Conservation (phyloP, 23 tunicate species). For the Trididemnum nubilum region DNA sequence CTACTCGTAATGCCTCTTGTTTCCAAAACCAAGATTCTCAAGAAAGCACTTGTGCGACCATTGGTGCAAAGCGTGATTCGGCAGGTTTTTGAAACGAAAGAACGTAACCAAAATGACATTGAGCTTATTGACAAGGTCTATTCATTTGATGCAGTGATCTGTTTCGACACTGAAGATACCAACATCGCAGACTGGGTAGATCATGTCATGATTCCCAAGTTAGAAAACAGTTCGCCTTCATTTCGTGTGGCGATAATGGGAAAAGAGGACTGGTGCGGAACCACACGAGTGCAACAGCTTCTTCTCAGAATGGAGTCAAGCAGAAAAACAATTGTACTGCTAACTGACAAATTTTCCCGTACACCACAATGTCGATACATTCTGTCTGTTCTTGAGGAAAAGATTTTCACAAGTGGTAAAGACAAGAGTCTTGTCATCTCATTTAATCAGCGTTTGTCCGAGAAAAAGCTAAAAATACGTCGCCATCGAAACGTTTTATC, state of each 20-base stretch:
- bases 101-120: no score
- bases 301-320: constrained; percentile 28
- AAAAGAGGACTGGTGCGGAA: constrained; percentile 30
- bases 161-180: neutral
- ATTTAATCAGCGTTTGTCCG: neutral
- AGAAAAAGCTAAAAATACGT: neutral
- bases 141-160: neutral
- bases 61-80: neutral
- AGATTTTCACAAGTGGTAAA: neutral
- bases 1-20: neutral
- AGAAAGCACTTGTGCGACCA: neutral
- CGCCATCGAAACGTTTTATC: neutral
- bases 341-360: neutral
- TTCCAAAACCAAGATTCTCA: neutral
- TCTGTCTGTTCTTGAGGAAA: constrained; percentile 13
- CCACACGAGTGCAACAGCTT: constrained; percentile 18
- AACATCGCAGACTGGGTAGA: constrained; percentile 9
- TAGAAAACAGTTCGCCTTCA: neutral
- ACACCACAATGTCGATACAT: constrained; percentile 18
- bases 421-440: neutral
- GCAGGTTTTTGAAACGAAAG: no score
- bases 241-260: constrained; percentile 3
- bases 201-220: neutral
- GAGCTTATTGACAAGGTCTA: no score
- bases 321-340: constrained; percentile 9